Percentiles rank a stretch among this genome's conserved stretches.
phyloP scores from a whole-genome alignment of 1,140 invertebrate genomes.

The Macrostomum lignano region DNA sequence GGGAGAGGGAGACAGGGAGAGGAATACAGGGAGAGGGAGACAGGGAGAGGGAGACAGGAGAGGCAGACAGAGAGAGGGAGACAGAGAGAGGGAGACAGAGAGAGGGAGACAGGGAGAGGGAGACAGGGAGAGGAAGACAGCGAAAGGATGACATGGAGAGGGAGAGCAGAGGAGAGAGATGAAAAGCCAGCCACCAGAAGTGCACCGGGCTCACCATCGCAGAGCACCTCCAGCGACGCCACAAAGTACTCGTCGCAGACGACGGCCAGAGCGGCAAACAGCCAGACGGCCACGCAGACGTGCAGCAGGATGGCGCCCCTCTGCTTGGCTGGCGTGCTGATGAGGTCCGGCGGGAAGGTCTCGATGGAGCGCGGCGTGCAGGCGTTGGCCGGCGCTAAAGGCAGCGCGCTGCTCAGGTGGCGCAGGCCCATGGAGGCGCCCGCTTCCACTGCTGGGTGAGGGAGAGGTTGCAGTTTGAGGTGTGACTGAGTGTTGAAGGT shows the following conservation, averaged over 20 bases:
- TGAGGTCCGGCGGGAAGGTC: constrained; percentile 18
- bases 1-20: too few species aligned
- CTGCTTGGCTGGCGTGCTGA: constrained; percentile 16
- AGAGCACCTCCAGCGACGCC: constrained; percentile 17
- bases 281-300: constrained; percentile 26
- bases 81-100: background rate
- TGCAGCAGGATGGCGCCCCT: constrained; percentile 27
- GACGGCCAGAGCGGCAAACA: constrained; percentile 30
- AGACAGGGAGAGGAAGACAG: background rate
- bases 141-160: too few species aligned
- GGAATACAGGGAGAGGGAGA: too few species aligned
- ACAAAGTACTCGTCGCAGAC: constrained; percentile 31
- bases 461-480: too few species aligned
- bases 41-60: background rate
- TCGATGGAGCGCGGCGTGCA: constrained; percentile 1
- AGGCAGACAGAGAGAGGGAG: background rate
- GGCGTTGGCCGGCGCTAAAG: too few species aligned
- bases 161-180: background rate
- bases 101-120: background rate
- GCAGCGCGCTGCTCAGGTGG: too few species aligned
- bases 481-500: too few species aligned
- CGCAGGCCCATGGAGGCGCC: too few species aligned
- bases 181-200: background rate
- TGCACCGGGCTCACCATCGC: constrained; percentile 4
- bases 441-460: too few species aligned